Conservation (phyloP, 2,113 vertebrate species). For the Ctenodactylus gundi region DNA sequence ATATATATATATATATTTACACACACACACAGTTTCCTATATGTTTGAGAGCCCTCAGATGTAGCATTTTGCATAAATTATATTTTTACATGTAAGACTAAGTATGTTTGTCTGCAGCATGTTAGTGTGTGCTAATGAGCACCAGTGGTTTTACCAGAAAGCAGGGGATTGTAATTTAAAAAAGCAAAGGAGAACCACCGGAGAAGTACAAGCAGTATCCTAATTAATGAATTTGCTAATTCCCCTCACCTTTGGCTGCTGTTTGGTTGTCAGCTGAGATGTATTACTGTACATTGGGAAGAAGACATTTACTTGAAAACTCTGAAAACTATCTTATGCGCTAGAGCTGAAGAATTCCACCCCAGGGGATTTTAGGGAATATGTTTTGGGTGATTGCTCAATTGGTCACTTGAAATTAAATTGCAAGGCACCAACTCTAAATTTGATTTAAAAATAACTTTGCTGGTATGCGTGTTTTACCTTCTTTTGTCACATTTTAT, state of each 20-base stretch:
- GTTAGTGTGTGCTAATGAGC: neutral
- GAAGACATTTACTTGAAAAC: conserved; percentile 20
- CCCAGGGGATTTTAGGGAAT: conserved; percentile 21
- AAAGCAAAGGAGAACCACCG: conserved; percentile 11
- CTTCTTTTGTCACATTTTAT: conserved; percentile 41
- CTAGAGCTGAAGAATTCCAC: conserved; percentile 20
- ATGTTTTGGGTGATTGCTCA: conserved; percentile 30
- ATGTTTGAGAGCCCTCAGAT: conserved; percentile 1
- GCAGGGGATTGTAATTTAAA: conserved; percentile 5
- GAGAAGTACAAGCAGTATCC: neutral
- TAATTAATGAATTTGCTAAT: conserved; percentile 50
- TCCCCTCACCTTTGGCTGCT: neutral
- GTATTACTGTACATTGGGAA: neutral
- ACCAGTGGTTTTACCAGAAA: neutral
- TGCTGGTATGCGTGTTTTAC: neutral
- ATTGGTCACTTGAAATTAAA: conserved; percentile 70
- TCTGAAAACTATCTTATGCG: neutral
- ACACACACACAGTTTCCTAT: neutral
- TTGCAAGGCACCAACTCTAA: conserved; percentile 39
- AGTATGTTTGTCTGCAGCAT: neutral
- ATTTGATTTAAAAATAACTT: conserved; percentile 38
- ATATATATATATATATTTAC: neutral
- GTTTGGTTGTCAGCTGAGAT: conserved; percentile 1
- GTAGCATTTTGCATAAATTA: neutral
- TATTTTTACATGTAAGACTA: conserved; percentile 37